phyloP scores from a whole-genome alignment of 2,113 vertebrate genomes.

The Salminus brasiliensis region DNA sequence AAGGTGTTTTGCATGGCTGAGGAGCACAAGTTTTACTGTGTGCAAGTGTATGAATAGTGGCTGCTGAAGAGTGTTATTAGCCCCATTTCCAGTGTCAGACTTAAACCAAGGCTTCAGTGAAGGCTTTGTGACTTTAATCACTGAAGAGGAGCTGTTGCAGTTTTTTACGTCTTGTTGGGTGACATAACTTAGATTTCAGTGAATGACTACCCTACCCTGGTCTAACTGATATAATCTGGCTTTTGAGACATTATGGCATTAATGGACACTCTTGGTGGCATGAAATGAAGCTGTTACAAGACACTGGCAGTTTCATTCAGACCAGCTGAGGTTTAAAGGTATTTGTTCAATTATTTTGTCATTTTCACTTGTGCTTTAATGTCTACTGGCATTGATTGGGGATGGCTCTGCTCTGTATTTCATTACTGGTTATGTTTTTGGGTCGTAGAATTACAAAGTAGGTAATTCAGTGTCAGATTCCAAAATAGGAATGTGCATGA shows the following conservation, averaged over 20 bases:
- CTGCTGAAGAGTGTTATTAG: background rate
- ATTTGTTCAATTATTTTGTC: slow-evolving; percentile 7
- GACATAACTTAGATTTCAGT: background rate
- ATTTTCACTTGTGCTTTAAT: slow-evolving; percentile 14
- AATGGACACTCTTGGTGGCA: background rate
- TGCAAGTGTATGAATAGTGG: background rate
- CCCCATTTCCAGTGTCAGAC: background rate
- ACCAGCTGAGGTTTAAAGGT: slow-evolving; percentile 53
- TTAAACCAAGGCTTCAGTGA: background rate
- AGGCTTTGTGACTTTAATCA: background rate
- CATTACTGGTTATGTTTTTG: slow-evolving; percentile 7
- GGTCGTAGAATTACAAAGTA: slow-evolving; percentile 55
- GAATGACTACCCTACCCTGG: background rate
- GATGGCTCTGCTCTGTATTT: slow-evolving; percentile 17
- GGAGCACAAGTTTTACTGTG: slow-evolving; percentile 15
- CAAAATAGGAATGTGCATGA: slow-evolving; percentile 17
- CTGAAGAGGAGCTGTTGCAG: background rate
- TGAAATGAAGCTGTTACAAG: slow-evolving; percentile 2
- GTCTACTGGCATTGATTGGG: slow-evolving; percentile 8
- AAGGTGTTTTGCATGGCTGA: background rate
- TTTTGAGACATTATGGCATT: slow-evolving; percentile 4
- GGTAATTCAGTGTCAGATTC: slow-evolving; percentile 54
- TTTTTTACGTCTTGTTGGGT: background rate
- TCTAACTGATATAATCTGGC: background rate
- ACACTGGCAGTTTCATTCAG: slow-evolving; percentile 44